Evolutionary conservation across 1,140 invertebrate species (phyloP), one percentile per base, ranked within the genome.

Genomic region (Papilio polytes): DNA sequence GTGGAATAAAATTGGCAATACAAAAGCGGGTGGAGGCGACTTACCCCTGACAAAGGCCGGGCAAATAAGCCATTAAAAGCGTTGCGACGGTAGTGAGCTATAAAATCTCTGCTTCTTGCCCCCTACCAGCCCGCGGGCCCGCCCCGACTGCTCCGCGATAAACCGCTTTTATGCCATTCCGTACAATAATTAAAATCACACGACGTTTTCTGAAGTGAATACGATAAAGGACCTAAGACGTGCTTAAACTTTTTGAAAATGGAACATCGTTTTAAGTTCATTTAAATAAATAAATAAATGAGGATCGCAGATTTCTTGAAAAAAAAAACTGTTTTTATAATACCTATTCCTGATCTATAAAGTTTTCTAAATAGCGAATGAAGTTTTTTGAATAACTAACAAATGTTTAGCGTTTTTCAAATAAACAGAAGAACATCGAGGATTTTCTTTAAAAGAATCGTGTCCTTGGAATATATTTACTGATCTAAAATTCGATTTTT

Each of bases 31-130:
- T 77, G 85, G 81, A 72, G 86, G 84, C 81, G 83, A 86, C 81
- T 89, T 87, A 86, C 87, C 89, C 90, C 89, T 83, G 74, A 88
- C 89, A 91, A 91, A 91, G 91, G 91, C 92, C 89, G 86, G 86
- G 89, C 91, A 94, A 94, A 92, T 94, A 94, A 94, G 91, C 92
- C 91, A 94, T 94, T 93, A 94, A 92, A 91, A 93, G 90, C 91
- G 90, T 89, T 90, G 92, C 88, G 91, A 92, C 90, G 89, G 87
- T 85, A 88, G 86, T 87, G 83, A 86, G 89, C 92, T 93, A 94
- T 94, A 93, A 94, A 94, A 93, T 94, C 92, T 94, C 85, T 91
- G 92, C 91, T 94, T 91, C 92, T 94, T 94, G 85, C 89, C 89
- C 87, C 90, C 88, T 84, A 81, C 83, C 73, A 74, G 85, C 83